These are phyloP conservation scores for Megaustenia siamemsis DNA, from an alignment of 2,888 invertebrate species.

Conservation along the genomic window DNA sequence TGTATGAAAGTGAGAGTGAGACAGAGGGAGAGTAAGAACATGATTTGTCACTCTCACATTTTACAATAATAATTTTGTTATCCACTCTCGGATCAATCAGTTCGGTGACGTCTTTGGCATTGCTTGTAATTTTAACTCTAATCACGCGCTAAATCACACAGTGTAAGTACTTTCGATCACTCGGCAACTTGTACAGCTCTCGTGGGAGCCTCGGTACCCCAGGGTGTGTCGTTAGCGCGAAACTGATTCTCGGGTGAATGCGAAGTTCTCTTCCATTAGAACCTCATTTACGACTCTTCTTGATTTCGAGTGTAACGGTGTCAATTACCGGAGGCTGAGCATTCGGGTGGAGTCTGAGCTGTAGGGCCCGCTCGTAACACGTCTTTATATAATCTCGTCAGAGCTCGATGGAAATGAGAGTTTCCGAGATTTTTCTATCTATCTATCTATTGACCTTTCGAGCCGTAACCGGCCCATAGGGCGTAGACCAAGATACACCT, in stretches of 20 bases:
- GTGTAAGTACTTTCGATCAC: background rate
- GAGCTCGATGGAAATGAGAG: conserved; percentile 22
- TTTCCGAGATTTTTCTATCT: conserved; percentile 21
- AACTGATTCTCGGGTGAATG: background rate
- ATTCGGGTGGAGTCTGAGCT: background rate
- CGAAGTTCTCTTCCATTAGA: conserved; percentile 10
- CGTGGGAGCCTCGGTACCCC: background rate
- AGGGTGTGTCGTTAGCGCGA: conserved; percentile 28
- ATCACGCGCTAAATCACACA: background rate
- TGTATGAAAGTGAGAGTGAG: too few species aligned
- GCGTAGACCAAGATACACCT: too few species aligned
- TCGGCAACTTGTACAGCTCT: background rate
- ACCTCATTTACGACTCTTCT: conserved; percentile 18
- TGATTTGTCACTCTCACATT: too few species aligned
- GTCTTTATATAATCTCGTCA: conserved; percentile 32
- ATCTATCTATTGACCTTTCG: too few species aligned
- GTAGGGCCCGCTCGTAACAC: background rate
- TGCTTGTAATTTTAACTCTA: background rate
- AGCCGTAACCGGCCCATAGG: too few species aligned
- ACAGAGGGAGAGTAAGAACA: too few species aligned
- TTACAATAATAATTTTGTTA: too few species aligned
- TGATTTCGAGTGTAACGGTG: conserved; percentile 3
- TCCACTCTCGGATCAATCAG: too few species aligned
- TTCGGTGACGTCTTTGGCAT: background rate
- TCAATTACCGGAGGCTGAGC: conserved; percentile 13